Evolutionary conservation across 2,888 invertebrate species (phyloP).

Genomic region (Deilephila elpenor): DNA sequence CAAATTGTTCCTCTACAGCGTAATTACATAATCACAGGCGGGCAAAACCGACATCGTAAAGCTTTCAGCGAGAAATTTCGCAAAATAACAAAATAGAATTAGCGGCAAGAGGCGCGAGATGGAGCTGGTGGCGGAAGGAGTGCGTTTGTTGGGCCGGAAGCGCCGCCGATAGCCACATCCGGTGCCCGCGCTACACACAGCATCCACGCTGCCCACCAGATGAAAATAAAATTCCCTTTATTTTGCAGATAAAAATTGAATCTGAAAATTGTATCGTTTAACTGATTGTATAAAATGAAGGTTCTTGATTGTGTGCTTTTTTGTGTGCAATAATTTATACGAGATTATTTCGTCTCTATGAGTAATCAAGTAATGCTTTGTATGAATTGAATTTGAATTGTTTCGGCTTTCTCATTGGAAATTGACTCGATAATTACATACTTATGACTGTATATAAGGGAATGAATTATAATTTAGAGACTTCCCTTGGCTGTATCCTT

Average conservation of each 20-base stretch:
- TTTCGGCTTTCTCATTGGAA: no score
- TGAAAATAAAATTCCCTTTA: background rate
- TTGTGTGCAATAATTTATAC: no score
- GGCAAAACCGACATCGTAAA: conserved; percentile 63
- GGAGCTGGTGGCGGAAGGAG: conserved; percentile 59
- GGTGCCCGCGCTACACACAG: conserved; percentile 40
- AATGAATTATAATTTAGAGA: no score
- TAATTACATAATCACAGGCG: conserved; percentile 66
- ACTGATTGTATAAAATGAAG: no score
- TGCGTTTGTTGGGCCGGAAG: conserved; percentile 70
- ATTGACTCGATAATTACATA: no score
- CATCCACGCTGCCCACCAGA: background rate
- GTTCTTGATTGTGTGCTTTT: no score
- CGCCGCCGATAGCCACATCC: conserved; percentile 70
- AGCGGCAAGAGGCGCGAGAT: conserved; percentile 47
- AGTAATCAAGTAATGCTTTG: no score
- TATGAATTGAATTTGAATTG: no score
- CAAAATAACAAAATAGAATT: conserved; percentile 65
- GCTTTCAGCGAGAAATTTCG: conserved; percentile 61
- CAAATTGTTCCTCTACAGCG: conserved; percentile 31
- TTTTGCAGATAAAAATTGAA: background rate
- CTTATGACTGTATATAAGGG: no score
- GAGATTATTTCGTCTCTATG: no score
- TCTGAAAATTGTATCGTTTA: no score
- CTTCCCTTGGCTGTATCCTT: no score